These are phyloP conservation scores for Neodiprion lecontei DNA, from an alignment of 1,140 invertebrate species.

Conservation along the genomic window DNA sequence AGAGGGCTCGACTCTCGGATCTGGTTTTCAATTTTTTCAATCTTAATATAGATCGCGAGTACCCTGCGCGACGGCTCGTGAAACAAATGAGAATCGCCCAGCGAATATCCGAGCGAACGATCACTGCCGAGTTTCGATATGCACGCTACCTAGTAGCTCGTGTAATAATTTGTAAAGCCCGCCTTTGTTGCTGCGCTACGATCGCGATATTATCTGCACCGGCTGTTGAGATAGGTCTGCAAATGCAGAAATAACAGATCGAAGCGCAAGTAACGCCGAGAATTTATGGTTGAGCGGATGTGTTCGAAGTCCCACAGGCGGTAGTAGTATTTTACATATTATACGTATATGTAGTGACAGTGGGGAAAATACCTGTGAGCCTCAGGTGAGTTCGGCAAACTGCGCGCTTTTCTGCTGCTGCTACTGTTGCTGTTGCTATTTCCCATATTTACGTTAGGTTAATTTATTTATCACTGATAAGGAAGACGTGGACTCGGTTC, in stretches of 20 bases:
- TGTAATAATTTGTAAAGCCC: background rate
- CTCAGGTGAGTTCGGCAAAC: slow-evolving; percentile 72
- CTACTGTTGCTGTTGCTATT: slow-evolving; percentile 60
- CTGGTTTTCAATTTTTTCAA: slow-evolving; percentile 45
- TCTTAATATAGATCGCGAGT: slow-evolving; percentile 42
- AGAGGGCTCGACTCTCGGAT: slow-evolving; percentile 30
- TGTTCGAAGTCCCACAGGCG: slow-evolving; percentile 19
- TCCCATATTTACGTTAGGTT: slow-evolving; percentile 59
- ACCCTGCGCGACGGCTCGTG: background rate
- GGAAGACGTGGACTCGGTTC: background rate
- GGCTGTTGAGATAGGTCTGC: background rate
- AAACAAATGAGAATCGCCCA: too few relatives aligned
- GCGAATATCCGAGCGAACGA: too few relatives aligned
- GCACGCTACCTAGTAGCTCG: too few relatives aligned
- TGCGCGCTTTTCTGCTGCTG: slow-evolving; percentile 65
- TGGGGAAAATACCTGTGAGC: slow-evolving; percentile 62
- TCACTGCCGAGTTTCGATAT: too few relatives aligned
- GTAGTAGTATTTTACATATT: background rate
- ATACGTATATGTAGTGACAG: background rate
- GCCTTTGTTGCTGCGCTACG: slow-evolving; percentile 1
- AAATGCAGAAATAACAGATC: background rate
- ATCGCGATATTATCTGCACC: background rate
- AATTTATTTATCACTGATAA: background rate
- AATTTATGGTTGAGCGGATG: background rate
- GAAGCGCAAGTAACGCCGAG: too few relatives aligned